These are phyloP conservation scores for Drosophila borborema DNA, from an alignment of 2,888 invertebrate species.

Conservation along the genomic window DNA sequence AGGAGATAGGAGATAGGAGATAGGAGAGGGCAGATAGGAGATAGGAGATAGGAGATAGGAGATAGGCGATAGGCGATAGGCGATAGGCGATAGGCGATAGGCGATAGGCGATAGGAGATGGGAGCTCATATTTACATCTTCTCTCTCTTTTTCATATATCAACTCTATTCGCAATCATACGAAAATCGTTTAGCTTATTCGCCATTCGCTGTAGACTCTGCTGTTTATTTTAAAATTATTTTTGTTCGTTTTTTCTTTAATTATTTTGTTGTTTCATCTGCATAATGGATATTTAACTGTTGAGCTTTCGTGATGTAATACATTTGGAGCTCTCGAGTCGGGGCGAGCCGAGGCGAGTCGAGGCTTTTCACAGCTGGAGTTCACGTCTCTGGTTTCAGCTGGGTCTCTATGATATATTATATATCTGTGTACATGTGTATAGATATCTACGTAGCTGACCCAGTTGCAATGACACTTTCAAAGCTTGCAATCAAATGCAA, in stretches of 20 bases:
- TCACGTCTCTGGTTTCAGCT: constrained; percentile 28
- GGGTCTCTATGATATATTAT: constrained; percentile 9
- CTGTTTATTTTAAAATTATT: background rate
- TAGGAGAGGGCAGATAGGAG: background rate
- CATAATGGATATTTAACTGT: constrained; percentile 58
- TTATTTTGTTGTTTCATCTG: constrained; percentile 26
- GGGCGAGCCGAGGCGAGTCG: background rate
- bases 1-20: background rate
- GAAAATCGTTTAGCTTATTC: background rate
- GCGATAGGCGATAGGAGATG: too few relatives aligned
- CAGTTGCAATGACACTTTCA: constrained; percentile 75
- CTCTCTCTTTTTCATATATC: background rate
- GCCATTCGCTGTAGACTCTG: background rate
- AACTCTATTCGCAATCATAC: background rate
- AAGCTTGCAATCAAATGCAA: constrained; percentile 69
- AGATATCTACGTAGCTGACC: constrained; percentile 47
- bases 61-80: too few relatives aligned
- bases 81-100: too few relatives aligned
- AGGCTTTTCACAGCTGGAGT: background rate
- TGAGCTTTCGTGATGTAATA: constrained; percentile 62
- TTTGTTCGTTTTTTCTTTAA: background rate
- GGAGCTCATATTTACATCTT: too few relatives aligned
- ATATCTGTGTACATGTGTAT: background rate
- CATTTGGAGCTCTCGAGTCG: background rate
- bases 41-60: too few relatives aligned